phyloP scores from a whole-genome alignment of 2,888 invertebrate genomes.

The Chironomus tentans region DNA sequence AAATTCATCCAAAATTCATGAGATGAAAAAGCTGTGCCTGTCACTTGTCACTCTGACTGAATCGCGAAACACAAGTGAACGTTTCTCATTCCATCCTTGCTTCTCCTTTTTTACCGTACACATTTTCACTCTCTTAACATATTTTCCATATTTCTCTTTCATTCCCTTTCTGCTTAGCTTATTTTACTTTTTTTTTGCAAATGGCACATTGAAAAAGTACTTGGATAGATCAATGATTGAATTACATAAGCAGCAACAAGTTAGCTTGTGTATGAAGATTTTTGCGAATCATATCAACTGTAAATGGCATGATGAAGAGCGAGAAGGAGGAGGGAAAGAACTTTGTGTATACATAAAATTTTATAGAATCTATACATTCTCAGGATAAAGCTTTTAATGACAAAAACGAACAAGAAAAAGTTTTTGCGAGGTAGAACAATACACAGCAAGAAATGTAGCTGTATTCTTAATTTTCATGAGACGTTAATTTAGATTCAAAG shows the following conservation, averaged over 20 bases:
- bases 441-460: no score
- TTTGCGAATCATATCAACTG: no score
- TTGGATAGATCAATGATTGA: neutral
- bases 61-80: neutral
- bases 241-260: neutral
- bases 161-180: neutral
- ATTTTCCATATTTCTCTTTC: neutral
- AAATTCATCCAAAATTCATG: constrained; percentile 12
- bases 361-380: neutral
- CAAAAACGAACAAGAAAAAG: neutral
- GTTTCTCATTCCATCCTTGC: no score
- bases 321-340: neutral
- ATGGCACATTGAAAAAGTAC: neutral
- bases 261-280: neutral
- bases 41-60: neutral
- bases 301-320: neutral
- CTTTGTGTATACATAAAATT: neutral
- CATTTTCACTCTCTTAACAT: no score
- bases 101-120: no score
- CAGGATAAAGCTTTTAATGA: neutral
- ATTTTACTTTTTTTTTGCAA: neutral
- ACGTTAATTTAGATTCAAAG: no score
- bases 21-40: neutral
- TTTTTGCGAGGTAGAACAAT: neutral
- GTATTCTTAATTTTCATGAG: no score